Base-by-base conservation (phyloP, 1,140 invertebrate genomes). In the Sitobion miscanthi region DNA sequence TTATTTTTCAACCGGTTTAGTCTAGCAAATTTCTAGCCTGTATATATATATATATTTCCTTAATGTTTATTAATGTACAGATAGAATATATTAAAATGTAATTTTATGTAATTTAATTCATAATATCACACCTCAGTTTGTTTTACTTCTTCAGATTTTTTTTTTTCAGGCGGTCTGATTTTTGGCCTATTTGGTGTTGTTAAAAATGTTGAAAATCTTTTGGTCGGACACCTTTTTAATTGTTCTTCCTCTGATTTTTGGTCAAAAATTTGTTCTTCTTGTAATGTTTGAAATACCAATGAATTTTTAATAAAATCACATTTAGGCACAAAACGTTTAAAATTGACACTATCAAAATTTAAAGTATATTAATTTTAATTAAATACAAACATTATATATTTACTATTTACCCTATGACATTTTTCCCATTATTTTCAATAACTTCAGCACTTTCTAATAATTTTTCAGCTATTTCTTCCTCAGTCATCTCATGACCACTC, bases 361-460 rank as follows among this genome's bases (percentile, higher is more conserved):
- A 35, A 83, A 35, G 38, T 92, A 47, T 62, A 35, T 94, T 89
- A 47, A 52, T 85, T 92, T n/a, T 7, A 47, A 93, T 90, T 93
- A 42, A 85, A 69, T 92, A 88, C 35, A 14, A 87, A 4, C 62
- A 77, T 77, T 42, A 45, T 57, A 25, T 23, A 54, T 93, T 49
- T 52, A 54, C 91, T 93, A 94, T 95, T 95, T 95, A 97, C 97
- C 97, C 97, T 94, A 97, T 95, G 49, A 96, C 96, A 96, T 94
- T 97, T 96, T 94, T 94, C 20, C 93, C 93, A 92, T 97, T 96
- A 94, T 96, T 95, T 82, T 96, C 96, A 45, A 97, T 94, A 94
- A 97, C 95, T 95, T 97, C 97, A 42, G 97, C 96, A 94, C 97
- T 96, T 92, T 96, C 96, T 35, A 97, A 96, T 94, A 97, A 96